These are phyloP conservation scores for Periphyllus acericola DNA, from an alignment of 2,888 invertebrate genomes.

Conservation along the genomic window DNA sequence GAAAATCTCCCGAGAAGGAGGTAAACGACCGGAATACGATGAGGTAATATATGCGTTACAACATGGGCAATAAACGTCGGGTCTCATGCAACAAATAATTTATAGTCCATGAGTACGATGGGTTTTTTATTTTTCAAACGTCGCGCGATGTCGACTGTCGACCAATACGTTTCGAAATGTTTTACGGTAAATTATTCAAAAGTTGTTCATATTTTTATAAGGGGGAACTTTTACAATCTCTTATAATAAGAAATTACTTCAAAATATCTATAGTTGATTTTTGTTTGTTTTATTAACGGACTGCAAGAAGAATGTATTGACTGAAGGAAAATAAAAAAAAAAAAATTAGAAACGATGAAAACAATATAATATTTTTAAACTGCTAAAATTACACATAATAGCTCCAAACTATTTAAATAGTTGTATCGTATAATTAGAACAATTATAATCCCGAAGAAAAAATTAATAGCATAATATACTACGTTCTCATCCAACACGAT, in stretches of 20 bases:
- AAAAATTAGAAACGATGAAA: neutral
- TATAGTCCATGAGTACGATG: neutral
- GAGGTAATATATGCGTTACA: constrained; percentile 12
- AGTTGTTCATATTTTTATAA: neutral
- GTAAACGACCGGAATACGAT: constrained; percentile 27
- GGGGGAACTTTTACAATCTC: neutral
- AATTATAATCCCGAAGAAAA: constrained; percentile 31
- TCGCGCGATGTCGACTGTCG: neutral
- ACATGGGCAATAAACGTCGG: constrained; percentile 28
- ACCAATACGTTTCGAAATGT: neutral
- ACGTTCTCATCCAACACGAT: neutral
- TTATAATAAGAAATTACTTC: too few relatives aligned
- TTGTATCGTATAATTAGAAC: constrained; percentile 36
- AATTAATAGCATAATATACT: constrained; percentile 23
- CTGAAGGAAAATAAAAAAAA: neutral
- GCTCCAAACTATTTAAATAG: neutral
- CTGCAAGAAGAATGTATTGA: neutral
- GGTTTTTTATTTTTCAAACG: neutral
- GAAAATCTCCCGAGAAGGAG: constrained; percentile 5
- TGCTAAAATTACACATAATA: constrained; percentile 28
- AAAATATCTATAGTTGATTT: neutral
- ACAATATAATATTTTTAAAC: neutral
- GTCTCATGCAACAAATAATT: constrained; percentile 9
- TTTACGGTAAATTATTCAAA: neutral
- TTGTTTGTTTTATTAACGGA: neutral